Base-by-base conservation (phyloP, 2,113 vertebrate species). In the Carassius auratus region DNA sequence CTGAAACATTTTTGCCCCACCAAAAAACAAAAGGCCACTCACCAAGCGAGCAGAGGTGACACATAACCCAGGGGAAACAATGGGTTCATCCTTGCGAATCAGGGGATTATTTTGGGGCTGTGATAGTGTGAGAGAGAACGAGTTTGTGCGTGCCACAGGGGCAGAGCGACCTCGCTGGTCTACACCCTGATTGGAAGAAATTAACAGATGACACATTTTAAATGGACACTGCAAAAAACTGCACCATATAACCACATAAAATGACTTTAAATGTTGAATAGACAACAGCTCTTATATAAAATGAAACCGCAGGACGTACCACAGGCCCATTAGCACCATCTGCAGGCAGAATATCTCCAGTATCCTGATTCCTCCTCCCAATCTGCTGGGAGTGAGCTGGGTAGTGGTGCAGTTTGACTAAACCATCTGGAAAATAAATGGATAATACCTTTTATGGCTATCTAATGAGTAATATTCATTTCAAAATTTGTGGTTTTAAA, bases 101-200 rank as follows among this genome's bases (percentile, higher is more conserved):
- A 96, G 86, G 0, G 52, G 90, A 84, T 93, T 95, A 91, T 95
- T 93, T 62, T 94, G 94, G 4, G 93, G 89, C 8, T 92, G 93
- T 3, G 93, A 93, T 61, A 96, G 88, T n/a, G 90, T 80, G 50
- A 93, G 86, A 45, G 96, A 95, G 84, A 94, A 92, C 5, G 91
- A 91, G n/a, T 89, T 90, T 14, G 83, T 89, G 59, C 90, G 90
- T 42, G 87, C 13, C 13, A 84, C 17, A 8, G 94, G 91, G 0
- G 86, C 88, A 0, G 91, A 91, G 6, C 86, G 92, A 13, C 92
- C 93, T 33, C 91, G 91, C 61, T 92, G 90, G 55, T 93, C 92
- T 89, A 90, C 91, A 59, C 90, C 90, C 94, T 95, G 19, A 79
- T 52, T 50, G 19, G 7, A 80, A 64, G 30, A 82, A 17, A 76